Base-by-base conservation (phyloP, 1,140 invertebrate species). In the Pseudomyrmex concolor region DNA sequence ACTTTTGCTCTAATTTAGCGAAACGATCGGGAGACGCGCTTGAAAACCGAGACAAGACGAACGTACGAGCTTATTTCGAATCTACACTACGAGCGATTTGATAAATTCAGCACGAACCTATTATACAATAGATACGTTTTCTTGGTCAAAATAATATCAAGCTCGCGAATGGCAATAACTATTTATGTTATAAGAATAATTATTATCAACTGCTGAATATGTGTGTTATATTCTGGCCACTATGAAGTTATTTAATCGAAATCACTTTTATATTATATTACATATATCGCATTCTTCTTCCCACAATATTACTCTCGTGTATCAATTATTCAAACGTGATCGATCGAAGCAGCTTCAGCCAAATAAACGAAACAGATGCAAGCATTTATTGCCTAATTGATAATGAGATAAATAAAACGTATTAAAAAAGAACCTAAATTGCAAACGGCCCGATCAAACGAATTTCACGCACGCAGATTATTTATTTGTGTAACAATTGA, bases 321-420 rank as follows among this genome's bases (percentile, higher is more conserved):
- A 2, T 12, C 57, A 80, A 80, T 80, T 80, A 71, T 50, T 80
- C 76, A 70, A 70, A 78, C 17, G 43, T 68, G 9, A 59, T 80
- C 17, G 54, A 70, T 78, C 12, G n/a, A 12, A 68, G 34, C 19
- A 55, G 51, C 34, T 67, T 78, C 15, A 12, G 3, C 25, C 12
- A 78, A 68, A 78, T 50, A 19, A 68, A 9, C 22, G 2, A 4
- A 70, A 59, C 48, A 34, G 43, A 55, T 45, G 55, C n/a, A 8
- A 13, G 45, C 8, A 4, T 15, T 54, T 15, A 68, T 17, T 8
- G 19, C 25, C 15, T 57, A 45, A 78, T 70, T 45, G 48, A n/a
- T n/a, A n/a, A n/a, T n/a, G n/a, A 66, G 45, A 68, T 22, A 78
- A 78, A 78, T 78, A 57, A 78, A 78, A 70, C 12, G 15, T 59